Evolutionary conservation across 1,140 invertebrate genomes (phyloP).

Genomic region (Glossosoma conforme): DNA sequence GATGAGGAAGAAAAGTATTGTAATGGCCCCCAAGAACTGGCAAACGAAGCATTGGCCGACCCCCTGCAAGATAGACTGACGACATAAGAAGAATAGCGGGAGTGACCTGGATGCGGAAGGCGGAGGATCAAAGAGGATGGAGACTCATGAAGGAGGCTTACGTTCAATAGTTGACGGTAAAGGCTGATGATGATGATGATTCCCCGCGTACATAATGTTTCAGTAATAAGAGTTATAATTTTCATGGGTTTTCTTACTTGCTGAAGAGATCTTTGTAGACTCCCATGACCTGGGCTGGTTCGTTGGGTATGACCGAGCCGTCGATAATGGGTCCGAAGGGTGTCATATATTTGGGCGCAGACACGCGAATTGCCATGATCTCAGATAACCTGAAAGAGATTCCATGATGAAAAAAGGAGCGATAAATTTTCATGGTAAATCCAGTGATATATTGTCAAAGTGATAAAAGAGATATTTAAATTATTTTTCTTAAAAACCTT

Average conservation of each 20-base stretch:
- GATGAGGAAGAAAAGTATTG: no score
- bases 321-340: constrained; percentile 79
- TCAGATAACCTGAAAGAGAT: constrained; percentile 60
- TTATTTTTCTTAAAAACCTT: neutral
- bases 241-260: constrained; percentile 57
- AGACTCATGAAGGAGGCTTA: no score
- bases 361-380: constrained; percentile 63
- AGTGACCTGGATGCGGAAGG: no score
- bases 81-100: no score
- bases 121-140: no score
- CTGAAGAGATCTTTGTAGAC: constrained; percentile 67
- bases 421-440: neutral
- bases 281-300: constrained; percentile 68
- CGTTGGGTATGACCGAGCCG: constrained; percentile 73
- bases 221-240: no score
- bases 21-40: no score
- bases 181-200: no score
- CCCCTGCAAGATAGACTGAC: no score
- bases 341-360: constrained; percentile 61
- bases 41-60: no score
- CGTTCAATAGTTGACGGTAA: no score
- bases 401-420: neutral
- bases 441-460: constrained; percentile 1
- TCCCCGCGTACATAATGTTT: no score
- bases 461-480: neutral